Evolutionary conservation across 1,140 invertebrate genomes (phyloP).

Genomic region (Drosophila pachea): DNA sequence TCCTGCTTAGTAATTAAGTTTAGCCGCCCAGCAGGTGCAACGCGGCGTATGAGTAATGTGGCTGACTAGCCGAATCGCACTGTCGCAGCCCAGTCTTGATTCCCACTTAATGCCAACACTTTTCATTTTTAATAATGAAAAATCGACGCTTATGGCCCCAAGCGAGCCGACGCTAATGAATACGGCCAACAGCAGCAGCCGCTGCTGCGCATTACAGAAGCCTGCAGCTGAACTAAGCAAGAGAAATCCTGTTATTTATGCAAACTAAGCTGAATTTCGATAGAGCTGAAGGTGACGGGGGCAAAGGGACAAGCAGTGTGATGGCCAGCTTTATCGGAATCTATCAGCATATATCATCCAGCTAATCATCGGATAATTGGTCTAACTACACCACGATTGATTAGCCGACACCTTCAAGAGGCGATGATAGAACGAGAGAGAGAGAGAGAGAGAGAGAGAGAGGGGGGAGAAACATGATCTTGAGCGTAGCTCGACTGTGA

Average conservation of each 20-base stretch:
- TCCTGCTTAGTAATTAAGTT: slow-evolving; percentile 73
- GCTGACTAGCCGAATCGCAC: slow-evolving; percentile 6
- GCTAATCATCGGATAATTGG: no score
- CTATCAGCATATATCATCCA: no score
- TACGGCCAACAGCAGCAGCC: slow-evolving; percentile 14
- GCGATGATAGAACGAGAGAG: no score
- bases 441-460: no score
- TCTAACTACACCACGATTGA: slow-evolving; percentile 3
- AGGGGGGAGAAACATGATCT: slow-evolving; percentile 8
- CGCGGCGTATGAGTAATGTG: slow-evolving; percentile 64
- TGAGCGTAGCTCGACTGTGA: slow-evolving; percentile 9
- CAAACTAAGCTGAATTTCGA: slow-evolving; percentile 28
- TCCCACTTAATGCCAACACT: slow-evolving; percentile 60
- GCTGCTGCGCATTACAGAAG: slow-evolving; percentile 35
- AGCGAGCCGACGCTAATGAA: slow-evolving; percentile 49
- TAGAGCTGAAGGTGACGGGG: neutral
- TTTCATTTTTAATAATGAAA: slow-evolving; percentile 65
- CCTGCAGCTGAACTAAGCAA: slow-evolving; percentile 2
- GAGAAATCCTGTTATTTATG: slow-evolving; percentile 51
- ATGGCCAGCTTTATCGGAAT: no score
- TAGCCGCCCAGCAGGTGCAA: slow-evolving; percentile 54
- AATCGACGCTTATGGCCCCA: slow-evolving; percentile 36
- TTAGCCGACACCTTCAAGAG: slow-evolving; percentile 10
- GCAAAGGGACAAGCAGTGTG: neutral
- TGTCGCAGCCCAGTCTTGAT: slow-evolving; percentile 12